A percentile compares a stretch with the other conserved stretches of the same genome.
Evolutionary conservation across 2,888 invertebrate genomes (phyloP).

Genomic region (Biston betularia): DNA sequence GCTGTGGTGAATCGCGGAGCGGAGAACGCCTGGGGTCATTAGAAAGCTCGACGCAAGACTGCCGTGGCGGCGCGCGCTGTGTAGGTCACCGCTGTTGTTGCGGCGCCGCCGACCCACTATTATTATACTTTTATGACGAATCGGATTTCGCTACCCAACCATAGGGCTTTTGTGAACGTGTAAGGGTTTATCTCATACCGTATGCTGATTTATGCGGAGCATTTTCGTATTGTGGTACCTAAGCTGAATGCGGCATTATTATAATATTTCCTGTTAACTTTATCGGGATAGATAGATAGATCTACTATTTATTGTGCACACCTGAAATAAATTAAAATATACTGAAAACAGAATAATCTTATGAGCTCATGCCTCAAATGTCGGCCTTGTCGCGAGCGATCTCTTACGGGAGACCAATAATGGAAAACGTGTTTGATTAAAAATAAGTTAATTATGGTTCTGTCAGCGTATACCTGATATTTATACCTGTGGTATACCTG

Average conservation of each 20-base stretch:
- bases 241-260: conserved; percentile 38
- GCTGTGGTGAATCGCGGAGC: conserved; percentile 71
- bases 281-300: not conserved
- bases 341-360: too few relatives aligned
- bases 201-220: conserved; percentile 49
- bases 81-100: conserved; percentile 83
- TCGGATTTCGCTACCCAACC: conserved; percentile 79
- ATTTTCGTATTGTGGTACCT: conserved; percentile 48
- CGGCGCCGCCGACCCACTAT: conserved; percentile 84
- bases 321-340: too few relatives aligned
- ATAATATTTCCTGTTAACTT: conserved; percentile 31
- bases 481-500: too few relatives aligned
- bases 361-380: too few relatives aligned
- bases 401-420: too few relatives aligned
- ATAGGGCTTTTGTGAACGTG: conserved; percentile 68
- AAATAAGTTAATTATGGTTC: too few relatives aligned
- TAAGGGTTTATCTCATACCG: conserved; percentile 56
- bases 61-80: conserved; percentile 83
- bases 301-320: too few relatives aligned
- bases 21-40: conserved; percentile 84
- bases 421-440: too few relatives aligned
- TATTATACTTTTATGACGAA: conserved; percentile 86
- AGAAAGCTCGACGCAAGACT: conserved; percentile 83
- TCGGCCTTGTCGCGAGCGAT: too few relatives aligned
- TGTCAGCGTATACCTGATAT: too few relatives aligned